A percentile compares a stretch with the other conserved stretches of the same genome.
These are phyloP conservation scores for Zygaena filipendulae DNA, from an alignment of 2,888 invertebrate species.

Conservation along the genomic window DNA sequence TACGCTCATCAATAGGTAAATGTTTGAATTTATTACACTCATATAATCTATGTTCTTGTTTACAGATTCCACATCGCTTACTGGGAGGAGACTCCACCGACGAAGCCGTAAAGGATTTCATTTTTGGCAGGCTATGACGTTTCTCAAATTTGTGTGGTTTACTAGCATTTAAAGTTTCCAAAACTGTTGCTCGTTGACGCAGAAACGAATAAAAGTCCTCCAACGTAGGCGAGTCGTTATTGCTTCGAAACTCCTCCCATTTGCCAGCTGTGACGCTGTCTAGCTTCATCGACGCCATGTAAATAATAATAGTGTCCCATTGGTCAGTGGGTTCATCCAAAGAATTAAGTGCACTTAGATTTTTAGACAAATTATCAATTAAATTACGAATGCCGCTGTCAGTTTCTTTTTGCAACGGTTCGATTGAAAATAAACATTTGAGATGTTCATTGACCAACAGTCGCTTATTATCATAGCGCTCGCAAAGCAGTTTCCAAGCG, in stretches of 20 bases:
- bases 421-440: conserved; percentile 11
- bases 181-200: conserved; percentile 7
- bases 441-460: conserved; percentile 13
- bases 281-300: conserved; percentile 12
- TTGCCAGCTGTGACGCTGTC: conserved; percentile 8
- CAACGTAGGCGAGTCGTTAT: conserved; percentile 6
- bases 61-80: conserved; percentile 3
- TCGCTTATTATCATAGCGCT: conserved; percentile 12
- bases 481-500: conserved; percentile 12
- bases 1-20: conserved; percentile 5
- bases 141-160: not conserved
- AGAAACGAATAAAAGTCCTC: conserved; percentile 8
- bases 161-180: conserved; percentile 7
- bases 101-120: conserved; percentile 1
- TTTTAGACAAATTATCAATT: conserved; percentile 11
- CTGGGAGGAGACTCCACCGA: conserved; percentile 1
- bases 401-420: conserved; percentile 10
- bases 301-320: conserved; percentile 14
- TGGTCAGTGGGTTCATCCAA: conserved; percentile 11
- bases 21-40: conserved; percentile 7
- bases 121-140: conserved; percentile 1
- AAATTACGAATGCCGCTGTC: conserved; percentile 6
- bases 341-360: conserved; percentile 9
- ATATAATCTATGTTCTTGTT: no score
- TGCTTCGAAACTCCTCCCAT: no score